Evolutionary conservation across 2,888 invertebrate species (phyloP).

Genomic region (Lasius platythorax): DNA sequence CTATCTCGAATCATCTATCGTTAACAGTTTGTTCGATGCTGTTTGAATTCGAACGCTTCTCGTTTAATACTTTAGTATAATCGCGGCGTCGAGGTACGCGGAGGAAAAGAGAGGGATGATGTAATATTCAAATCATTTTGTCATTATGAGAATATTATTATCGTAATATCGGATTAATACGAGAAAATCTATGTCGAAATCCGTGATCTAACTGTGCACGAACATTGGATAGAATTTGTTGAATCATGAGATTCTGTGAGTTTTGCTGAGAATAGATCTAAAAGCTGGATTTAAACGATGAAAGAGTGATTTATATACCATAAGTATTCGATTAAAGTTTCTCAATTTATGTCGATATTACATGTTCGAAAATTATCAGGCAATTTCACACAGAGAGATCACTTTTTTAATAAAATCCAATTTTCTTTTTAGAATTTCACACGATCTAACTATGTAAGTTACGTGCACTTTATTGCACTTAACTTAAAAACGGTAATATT

Average conservation of each 20-base stretch:
- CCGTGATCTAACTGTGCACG: not conserved
- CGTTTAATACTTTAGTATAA: slow-evolving; percentile 7
- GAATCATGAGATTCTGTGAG: not conserved
- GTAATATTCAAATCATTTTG: slow-evolving; percentile 11
- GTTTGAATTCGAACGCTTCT: not conserved
- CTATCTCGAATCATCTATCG: not conserved
- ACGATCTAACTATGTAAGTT: not conserved
- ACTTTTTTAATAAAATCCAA: not conserved
- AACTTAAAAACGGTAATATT: not conserved
- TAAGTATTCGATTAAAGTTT: not conserved
- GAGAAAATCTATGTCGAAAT: slow-evolving; percentile 2
- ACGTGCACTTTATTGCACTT: not conserved
- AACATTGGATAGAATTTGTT: not conserved
- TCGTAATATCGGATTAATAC: slow-evolving; percentile 2
- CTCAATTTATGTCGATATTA: not conserved
- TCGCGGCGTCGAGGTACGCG: too few species aligned
- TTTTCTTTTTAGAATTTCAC: not conserved
- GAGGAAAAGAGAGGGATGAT: not conserved
- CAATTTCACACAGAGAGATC: not conserved
- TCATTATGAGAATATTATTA: slow-evolving; percentile 18
- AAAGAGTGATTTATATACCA: not conserved
- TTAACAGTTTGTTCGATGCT: slow-evolving; percentile 12
- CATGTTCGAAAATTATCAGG: not conserved
- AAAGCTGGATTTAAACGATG: not conserved
- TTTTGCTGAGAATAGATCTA: not conserved